Evolutionary conservation across 2,888 invertebrate species (phyloP), one percentile per base, ranked within the genome.

Genomic region (Xestia rhomboidea): DNA sequence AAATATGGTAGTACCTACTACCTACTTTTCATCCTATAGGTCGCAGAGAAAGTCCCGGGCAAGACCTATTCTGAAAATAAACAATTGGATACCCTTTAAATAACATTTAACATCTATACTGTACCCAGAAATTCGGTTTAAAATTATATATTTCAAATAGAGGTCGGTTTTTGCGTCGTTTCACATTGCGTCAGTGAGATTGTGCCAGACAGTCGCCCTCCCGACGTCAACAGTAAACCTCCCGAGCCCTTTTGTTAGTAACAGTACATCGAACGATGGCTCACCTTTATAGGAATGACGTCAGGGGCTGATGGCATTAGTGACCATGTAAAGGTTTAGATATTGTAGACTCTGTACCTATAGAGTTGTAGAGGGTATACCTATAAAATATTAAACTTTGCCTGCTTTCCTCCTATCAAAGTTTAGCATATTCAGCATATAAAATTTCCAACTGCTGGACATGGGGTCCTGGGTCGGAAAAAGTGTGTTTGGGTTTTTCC

Each of bases 211-310:
- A 60, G 76, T 27, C 49, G 10, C 66, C 69, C 24, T 49, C 27
- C 24, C 74, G 70, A 77, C 83, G 81, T 77, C 85, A 83, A 66
- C 62, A 57, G 81, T 51, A 79, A 78, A 63, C 73, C 49, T 30
- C 41, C 4, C 66, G 30, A 63, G 10, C 49, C 57, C 74, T 51
- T 83, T 79, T 79, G 68, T 83, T 46, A n/a, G 46, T 60, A 68
- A 62, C 63, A 68, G n/a, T 51, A 51, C 34, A 10, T 73, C 44
- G 46, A 73, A 54, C 79, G 30, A 51, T 60, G 67, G 72, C 49
- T 73, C 80, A 76, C 84, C 72, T 70, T 68, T 77, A 38, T 73
- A 63, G 30, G 11, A 51, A 51, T 80, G 81, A 81, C 84, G 77
- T 83, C 76, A 83, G 49, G 34, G 68, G 27, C 10, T 51, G 60